Evolutionary conservation across 2,113 vertebrate species (phyloP).

Genomic region (Nansenia antarctica): DNA sequence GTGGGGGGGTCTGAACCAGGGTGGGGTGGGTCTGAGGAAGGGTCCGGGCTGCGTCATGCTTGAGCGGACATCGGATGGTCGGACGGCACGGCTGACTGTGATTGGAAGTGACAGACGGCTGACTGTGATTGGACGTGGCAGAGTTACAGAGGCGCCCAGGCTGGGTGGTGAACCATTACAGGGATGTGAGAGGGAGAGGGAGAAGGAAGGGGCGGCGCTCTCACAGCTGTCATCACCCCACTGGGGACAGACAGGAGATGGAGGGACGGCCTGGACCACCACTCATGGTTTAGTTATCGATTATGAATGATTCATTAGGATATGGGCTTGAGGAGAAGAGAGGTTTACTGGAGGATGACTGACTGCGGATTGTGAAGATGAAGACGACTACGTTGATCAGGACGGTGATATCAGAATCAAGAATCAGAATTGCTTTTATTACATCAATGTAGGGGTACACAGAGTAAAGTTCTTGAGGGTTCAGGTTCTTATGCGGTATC

Average conservation of each 20-base stretch:
- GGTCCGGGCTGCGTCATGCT: slow-evolving; percentile 40
- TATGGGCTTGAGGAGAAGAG: slow-evolving; percentile 32
- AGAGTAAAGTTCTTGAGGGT: too few species aligned
- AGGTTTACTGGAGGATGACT: slow-evolving; percentile 13
- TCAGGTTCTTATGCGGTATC: too few species aligned
- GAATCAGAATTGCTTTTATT: too few species aligned
- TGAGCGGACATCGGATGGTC: too few species aligned
- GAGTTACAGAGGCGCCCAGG: slow-evolving; percentile 48
- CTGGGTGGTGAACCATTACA: slow-evolving; percentile 63
- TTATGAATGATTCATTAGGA: slow-evolving; percentile 60
- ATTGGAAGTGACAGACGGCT: slow-evolving; percentile 22
- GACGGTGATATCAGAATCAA: too few species aligned
- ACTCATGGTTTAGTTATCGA: slow-evolving; percentile 41
- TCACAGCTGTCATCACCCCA: slow-evolving; percentile 65
- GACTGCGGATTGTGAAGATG: background rate
- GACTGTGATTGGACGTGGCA: slow-evolving; percentile 68
- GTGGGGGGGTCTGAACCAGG: background rate
- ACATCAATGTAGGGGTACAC: too few species aligned
- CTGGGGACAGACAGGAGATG: slow-evolving; percentile 52
- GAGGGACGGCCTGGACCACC: slow-evolving; percentile 54
- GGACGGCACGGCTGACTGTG: slow-evolving; percentile 20
- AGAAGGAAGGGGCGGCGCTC: slow-evolving; percentile 48
- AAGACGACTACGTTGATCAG: slow-evolving; percentile 16
- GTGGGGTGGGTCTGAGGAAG: slow-evolving; percentile 4
- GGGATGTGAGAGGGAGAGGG: slow-evolving; percentile 52